These are phyloP conservation scores for Ostrea denselamellosa DNA, from an alignment of 1,140 invertebrate species.

Conservation along the genomic window DNA sequence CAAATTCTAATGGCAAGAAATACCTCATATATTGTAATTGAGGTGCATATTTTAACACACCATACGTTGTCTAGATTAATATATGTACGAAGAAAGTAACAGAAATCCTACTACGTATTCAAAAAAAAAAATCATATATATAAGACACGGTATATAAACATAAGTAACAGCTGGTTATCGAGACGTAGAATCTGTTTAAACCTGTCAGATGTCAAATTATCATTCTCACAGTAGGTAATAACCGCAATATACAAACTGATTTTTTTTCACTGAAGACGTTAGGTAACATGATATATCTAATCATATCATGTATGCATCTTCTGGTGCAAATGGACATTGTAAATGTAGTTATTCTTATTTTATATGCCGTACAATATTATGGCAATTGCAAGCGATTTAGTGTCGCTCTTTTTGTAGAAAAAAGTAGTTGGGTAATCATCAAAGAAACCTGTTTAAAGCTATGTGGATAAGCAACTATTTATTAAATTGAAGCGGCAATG, in stretches of 20 bases:
- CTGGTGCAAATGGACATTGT: not conserved
- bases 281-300: not conserved
- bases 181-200: not conserved
- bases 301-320: no score
- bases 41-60: not conserved
- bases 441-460: no score
- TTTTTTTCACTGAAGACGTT: not conserved
- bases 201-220: slow-evolving; percentile 2
- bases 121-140: not conserved
- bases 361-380: not conserved
- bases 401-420: no score
- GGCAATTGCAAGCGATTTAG: not conserved
- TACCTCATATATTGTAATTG: slow-evolving; percentile 9
- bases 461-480: no score
- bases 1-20: not conserved
- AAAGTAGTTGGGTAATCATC: no score
- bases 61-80: not conserved
- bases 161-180: not conserved
- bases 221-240: not conserved
- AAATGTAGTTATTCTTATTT: not conserved
- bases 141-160: not conserved
- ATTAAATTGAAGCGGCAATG: no score
- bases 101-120: not conserved
- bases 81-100: not conserved
- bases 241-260: no score